Conservation (phyloP, 2,888 invertebrate genomes). For the Melanostoma mellinum region DNA sequence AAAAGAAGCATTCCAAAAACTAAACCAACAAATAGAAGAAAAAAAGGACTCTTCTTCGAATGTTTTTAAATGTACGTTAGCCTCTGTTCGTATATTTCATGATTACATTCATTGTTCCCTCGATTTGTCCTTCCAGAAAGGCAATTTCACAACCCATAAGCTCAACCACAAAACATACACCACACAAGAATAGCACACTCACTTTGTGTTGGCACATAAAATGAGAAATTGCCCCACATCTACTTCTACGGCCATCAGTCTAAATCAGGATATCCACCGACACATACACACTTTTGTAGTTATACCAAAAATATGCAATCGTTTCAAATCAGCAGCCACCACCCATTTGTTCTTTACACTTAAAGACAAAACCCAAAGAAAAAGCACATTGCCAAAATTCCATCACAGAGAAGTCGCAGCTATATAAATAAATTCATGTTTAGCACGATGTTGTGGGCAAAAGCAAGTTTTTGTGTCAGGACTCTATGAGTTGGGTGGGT, state of each 20-base stretch:
- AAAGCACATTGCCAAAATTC: slow-evolving; percentile 5
- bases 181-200: background rate
- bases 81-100: slow-evolving; percentile 50
- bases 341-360: background rate
- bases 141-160: slow-evolving; percentile 60
- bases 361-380: slow-evolving; percentile 9
- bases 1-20: slow-evolving; percentile 22
- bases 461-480: background rate
- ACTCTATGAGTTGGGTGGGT: background rate
- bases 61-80: slow-evolving; percentile 42
- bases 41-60: slow-evolving; percentile 1
- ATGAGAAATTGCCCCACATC: slow-evolving; percentile 64
- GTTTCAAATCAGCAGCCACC: slow-evolving; percentile 24
- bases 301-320: slow-evolving; percentile 24
- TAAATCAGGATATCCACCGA: slow-evolving; percentile 51
- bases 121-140: slow-evolving; percentile 36
- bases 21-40: background rate
- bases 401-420: slow-evolving; percentile 11
- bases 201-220: slow-evolving; percentile 33
- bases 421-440: slow-evolving; percentile 20
- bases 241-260: slow-evolving; percentile 60
- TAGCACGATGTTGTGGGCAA: slow-evolving; percentile 9
- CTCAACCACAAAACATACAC: slow-evolving; percentile 20
- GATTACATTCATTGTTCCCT: slow-evolving; percentile 54
- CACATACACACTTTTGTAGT: slow-evolving; percentile 2